Evolutionary conservation across 2,113 vertebrate species (phyloP).

Genomic region (Engraulis encrasicolus): DNA sequence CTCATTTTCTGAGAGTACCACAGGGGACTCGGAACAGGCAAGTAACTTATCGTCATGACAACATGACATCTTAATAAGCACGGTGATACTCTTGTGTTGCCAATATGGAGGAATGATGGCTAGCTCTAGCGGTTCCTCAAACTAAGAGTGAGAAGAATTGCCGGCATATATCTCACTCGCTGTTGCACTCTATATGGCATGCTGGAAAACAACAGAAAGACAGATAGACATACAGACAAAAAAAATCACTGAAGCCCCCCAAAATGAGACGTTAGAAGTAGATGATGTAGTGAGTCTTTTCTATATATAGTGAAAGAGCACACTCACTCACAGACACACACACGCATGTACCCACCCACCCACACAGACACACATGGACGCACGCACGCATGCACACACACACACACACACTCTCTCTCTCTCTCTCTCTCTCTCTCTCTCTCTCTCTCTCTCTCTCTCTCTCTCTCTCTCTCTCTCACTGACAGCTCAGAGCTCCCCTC

Average conservation of each 20-base stretch:
- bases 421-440: too few species aligned
- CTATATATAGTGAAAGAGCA: background rate
- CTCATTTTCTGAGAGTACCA: background rate
- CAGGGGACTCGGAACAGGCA: background rate
- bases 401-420: background rate
- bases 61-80: background rate
- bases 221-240: background rate
- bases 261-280: too few species aligned
- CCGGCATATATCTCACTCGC: background rate
- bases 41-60: slow-evolving; percentile 6
- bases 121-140: background rate
- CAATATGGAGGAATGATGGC: background rate
- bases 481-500: background rate
- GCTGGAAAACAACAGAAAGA: background rate
- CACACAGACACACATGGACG: too few species aligned
- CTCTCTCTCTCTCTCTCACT: too few species aligned
- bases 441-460: too few species aligned
- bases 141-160: background rate
- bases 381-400: too few species aligned
- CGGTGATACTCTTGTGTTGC: slow-evolving; percentile 4
- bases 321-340: background rate
- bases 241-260: too few species aligned
- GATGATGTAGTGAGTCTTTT: background rate
- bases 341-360: too few species aligned
- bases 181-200: background rate